Percentiles rank a stretch among this genome's conserved stretches.
Conservation (phyloP, 2,113 vertebrate genomes). For the Alethe castanea region DNA sequence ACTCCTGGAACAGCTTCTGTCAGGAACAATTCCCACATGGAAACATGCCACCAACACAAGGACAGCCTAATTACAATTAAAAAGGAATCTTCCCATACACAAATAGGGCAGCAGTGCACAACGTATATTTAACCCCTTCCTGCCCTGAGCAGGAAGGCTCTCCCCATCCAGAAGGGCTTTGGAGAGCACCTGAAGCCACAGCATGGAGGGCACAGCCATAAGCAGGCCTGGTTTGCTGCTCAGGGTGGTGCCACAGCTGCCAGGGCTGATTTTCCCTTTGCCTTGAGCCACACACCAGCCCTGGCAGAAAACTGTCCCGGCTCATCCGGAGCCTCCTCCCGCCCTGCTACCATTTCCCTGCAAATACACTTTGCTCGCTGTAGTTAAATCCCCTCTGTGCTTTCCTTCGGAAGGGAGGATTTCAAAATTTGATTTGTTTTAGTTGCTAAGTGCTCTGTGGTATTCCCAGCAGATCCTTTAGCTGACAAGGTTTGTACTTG, state of each 20-base stretch:
- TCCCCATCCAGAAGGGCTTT: not conserved
- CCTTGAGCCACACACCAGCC: not conserved
- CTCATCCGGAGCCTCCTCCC: not conserved
- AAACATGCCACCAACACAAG: slow-evolving; percentile 19
- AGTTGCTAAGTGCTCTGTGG: not conserved
- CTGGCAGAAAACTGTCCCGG: accelerated
- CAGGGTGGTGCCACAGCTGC: not conserved
- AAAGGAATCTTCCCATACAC: slow-evolving; percentile 34
- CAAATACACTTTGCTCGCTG: not conserved
- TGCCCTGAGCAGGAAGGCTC: not conserved
- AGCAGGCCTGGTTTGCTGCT: accelerated
- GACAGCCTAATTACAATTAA: slow-evolving; percentile 53
- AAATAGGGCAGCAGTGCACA: not conserved
- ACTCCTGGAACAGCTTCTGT: slow-evolving; percentile 58
- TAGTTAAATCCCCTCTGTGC: not conserved
- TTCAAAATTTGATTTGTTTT: slow-evolving; percentile 57
- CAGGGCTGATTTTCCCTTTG: not conserved
- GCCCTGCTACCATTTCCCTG: not conserved
- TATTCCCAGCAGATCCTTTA: slow-evolving; percentile 51
- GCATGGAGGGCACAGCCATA: accelerated
- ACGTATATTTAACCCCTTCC: not conserved
- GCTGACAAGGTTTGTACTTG: slow-evolving; percentile 28
- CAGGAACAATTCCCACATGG: slow-evolving; percentile 44
- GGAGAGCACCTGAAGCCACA: not conserved
- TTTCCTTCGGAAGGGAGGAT: slow-evolving; percentile 9